A percentile compares a stretch with the other conserved stretches of the same genome.
phyloP scores from a whole-genome alignment of 2,888 invertebrate genomes.

The Phengaris alcon region DNA sequence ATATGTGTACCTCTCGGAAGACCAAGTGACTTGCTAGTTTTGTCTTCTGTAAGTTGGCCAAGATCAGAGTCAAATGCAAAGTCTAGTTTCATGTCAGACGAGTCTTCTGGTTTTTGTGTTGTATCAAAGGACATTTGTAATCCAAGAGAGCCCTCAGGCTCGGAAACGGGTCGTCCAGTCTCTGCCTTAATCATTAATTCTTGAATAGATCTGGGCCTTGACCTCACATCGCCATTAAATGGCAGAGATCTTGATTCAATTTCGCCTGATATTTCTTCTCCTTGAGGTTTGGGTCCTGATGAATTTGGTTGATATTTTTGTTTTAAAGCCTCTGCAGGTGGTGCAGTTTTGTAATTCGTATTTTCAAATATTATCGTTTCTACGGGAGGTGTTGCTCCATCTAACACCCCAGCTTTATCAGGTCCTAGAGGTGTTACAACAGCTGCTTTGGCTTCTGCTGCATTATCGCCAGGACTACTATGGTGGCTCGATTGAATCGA shows the following conservation, averaged over 20 bases:
- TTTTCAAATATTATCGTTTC: slow-evolving; percentile 95
- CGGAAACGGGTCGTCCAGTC: slow-evolving; percentile 55
- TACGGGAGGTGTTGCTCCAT: slow-evolving; percentile 88
- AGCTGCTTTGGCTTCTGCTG: slow-evolving; percentile 57
- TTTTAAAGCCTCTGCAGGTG: slow-evolving; percentile 83
- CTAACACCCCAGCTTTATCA: slow-evolving; percentile 81
- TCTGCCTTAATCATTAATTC: slow-evolving; percentile 63
- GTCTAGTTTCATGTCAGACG: slow-evolving; percentile 93
- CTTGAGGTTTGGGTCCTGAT: slow-evolving; percentile 66
- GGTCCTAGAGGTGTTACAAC: slow-evolving; percentile 49
- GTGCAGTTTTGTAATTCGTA: slow-evolving; percentile 90
- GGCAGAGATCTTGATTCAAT: slow-evolving; percentile 65
- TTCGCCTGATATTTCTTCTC: slow-evolving; percentile 74
- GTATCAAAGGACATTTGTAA: slow-evolving; percentile 84
- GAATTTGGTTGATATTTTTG: slow-evolving; percentile 78
- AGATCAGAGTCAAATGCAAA: slow-evolving; percentile 93
- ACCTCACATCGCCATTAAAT: slow-evolving; percentile 69
- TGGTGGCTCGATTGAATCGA: slow-evolving; percentile 68
- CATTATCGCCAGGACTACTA: slow-evolving; percentile 66
- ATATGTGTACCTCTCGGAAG: slow-evolving; percentile 81
- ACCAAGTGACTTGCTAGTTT: slow-evolving; percentile 74
- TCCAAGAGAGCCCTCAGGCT: slow-evolving; percentile 71
- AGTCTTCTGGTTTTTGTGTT: slow-evolving; percentile 83
- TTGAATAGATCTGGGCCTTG: slow-evolving; percentile 67
- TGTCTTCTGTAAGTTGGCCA: slow-evolving; percentile 86